Evolutionary conservation across 1,140 invertebrate genomes (phyloP).

Genomic region (Drosophila neocordata): DNA sequence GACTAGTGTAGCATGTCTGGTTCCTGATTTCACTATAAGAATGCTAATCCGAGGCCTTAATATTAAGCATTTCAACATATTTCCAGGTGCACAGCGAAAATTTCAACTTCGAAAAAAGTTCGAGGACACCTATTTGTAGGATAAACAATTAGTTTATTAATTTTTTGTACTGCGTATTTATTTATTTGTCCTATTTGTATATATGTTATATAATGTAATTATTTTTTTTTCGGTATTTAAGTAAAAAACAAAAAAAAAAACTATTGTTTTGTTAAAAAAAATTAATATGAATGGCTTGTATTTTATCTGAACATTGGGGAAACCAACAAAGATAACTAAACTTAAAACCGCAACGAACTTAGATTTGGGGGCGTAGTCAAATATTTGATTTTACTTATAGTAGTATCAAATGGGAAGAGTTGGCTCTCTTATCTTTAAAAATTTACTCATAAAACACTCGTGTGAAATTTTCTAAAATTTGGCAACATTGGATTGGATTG

Average conservation of each 20-base stretch:
- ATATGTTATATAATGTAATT: conserved; percentile 41
- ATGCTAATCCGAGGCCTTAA: conserved; percentile 65
- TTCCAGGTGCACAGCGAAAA: conserved; percentile 68
- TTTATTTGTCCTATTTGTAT: conserved; percentile 60
- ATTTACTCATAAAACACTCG: too few relatives aligned
- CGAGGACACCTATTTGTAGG: conserved; percentile 69
- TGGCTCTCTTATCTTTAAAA: too few relatives aligned
- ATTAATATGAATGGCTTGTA: too few relatives aligned
- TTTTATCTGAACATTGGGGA: too few relatives aligned
- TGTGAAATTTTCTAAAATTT: too few relatives aligned
- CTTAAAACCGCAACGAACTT: neutral
- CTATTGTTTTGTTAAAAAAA: too few relatives aligned
- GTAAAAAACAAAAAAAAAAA: too few relatives aligned
- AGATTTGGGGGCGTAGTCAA: neutral
- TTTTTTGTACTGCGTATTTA: conserved; percentile 58
- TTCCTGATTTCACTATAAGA: conserved; percentile 85
- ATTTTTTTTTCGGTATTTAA: conserved; percentile 21
- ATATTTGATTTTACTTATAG: too few relatives aligned
- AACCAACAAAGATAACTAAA: too few relatives aligned
- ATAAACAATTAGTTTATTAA: conserved; percentile 25
- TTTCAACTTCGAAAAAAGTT: conserved; percentile 61
- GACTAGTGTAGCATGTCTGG: conserved; percentile 84
- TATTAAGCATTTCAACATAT: conserved; percentile 65
- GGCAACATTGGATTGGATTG: too few relatives aligned
- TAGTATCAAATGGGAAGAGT: too few relatives aligned